A percentile compares a stretch with the other conserved stretches of the same genome.
Evolutionary conservation across 92 coral and sea anemone species (phyloP).

Genomic region (Epizoanthus scotinus): DNA sequence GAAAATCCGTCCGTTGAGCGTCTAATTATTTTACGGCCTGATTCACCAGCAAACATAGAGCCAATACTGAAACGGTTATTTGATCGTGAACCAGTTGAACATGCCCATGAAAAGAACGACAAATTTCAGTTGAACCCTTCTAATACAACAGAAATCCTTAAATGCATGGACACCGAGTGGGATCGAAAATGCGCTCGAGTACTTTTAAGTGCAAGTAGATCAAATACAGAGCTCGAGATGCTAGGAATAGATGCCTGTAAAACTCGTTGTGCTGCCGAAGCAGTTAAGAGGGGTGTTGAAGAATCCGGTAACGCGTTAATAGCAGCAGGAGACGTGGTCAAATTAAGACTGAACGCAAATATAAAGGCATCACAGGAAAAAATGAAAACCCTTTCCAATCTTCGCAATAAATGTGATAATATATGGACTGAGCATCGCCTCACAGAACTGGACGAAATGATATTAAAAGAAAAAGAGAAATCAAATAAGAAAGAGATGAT

Average conservation of each 20-base stretch:
- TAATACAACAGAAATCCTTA: conserved; percentile 6
- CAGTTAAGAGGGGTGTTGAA: conserved; percentile 3
- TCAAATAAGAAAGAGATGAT: neutral
- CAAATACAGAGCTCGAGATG: conserved; percentile 19
- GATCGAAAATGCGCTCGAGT: conserved; percentile 41
- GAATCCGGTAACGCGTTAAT: neutral
- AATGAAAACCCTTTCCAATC: neutral
- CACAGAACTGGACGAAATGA: conserved; percentile 20
- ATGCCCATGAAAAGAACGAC: no score
- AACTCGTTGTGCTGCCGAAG: neutral
- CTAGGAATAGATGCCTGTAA: conserved; percentile 30
- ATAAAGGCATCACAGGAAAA: neutral
- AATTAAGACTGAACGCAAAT: neutral
- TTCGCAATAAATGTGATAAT: neutral
- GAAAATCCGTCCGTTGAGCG: neutral
- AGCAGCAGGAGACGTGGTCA: neutral
- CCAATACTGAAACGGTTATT: neutral
- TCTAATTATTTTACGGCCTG: neutral
- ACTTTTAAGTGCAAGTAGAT: conserved; percentile 15
- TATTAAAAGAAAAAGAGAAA: neutral
- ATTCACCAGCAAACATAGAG: neutral
- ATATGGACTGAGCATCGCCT: conserved; percentile 6
- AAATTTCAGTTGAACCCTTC: neutral
- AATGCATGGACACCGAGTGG: conserved; percentile 51
- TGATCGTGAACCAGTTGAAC: neutral